Evolutionary conservation across 2,888 invertebrate species (phyloP), one percentile per base, ranked within the genome.

Genomic region (Tholera decimalis): DNA sequence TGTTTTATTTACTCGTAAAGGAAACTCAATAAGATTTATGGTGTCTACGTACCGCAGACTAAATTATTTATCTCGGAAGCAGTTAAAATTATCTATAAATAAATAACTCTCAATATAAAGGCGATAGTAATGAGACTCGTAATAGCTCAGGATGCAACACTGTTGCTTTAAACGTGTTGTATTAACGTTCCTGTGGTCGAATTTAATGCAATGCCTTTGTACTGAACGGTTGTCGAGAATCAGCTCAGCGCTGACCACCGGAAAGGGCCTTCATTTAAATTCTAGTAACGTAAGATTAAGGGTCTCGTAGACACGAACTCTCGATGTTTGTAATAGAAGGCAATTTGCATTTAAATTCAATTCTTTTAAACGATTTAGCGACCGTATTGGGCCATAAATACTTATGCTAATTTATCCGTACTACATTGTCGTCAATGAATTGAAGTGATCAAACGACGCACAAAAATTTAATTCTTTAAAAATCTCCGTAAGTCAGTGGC

Each of bases 11-110:
- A 76, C 68, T 79, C 58, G 64, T 74, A 78, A 81, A 85, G 82
- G 81, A 81, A 82, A 83, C 82, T 79, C 67, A 79, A 66, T 65
- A 71, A 79, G 82, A 86, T 85, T 86, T 85, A 86, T 73, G 77
- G 68, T 74, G 77, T 74, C 79, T 85, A 79, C 73, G 61, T 67
- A 73, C 68, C 18, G 79, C 70, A 77, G 73, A 71, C 79, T 83
- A 83, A 82, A 80, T 82, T 76, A 84, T 85, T 84, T 82, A 84
- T 86, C 83, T 86, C 82, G 83, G 84, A 85, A 85, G 80, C 80
- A 70, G 80, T 86, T 81, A 86, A 85, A 82, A 77, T 83, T 78
- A 79, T 83, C 80, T 84, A 77, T 82, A 78, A 79, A 83, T 86
- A 85, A 78, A 80, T 83, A 82, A 80, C 69, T 74, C 73, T 74